Conservation (phyloP, 1,140 invertebrate genomes). For the Campoletis sonorensis region DNA sequence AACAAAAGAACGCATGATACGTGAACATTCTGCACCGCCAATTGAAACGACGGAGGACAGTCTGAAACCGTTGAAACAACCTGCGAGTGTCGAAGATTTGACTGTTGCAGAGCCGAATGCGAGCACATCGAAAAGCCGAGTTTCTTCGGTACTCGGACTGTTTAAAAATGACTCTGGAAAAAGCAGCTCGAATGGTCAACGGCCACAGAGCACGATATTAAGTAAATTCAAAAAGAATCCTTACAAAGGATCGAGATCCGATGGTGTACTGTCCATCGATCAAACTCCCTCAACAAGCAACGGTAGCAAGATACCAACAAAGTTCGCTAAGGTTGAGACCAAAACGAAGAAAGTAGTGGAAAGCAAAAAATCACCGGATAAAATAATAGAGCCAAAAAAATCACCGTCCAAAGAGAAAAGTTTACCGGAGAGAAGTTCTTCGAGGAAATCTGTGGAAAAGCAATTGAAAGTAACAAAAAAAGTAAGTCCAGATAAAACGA, state of each 20-base stretch:
- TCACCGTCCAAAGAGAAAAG: constrained; percentile 56
- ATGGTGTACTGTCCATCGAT: constrained; percentile 52
- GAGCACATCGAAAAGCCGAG: constrained; percentile 76
- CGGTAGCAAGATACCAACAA: constrained; percentile 71
- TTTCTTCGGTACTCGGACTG: constrained; percentile 83
- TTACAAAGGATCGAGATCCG: constrained; percentile 64
- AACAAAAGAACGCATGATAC: constrained; percentile 55
- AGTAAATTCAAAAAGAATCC: constrained; percentile 67
- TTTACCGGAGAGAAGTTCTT: constrained; percentile 53
- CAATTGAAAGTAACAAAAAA: constrained; percentile 62
- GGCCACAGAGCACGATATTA: constrained; percentile 57
- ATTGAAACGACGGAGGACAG: constrained; percentile 77
- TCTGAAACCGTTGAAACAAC: constrained; percentile 73
- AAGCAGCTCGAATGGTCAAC: constrained; percentile 39
- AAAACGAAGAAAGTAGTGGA: constrained; percentile 57
- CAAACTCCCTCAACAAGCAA: constrained; percentile 45
- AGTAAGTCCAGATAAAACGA: constrained; percentile 62
- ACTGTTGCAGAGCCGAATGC: constrained; percentile 66
- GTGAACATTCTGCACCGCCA: constrained; percentile 81
- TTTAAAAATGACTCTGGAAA: constrained; percentile 81
- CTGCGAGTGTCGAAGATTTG: constrained; percentile 83
- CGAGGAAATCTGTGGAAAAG: constrained; percentile 55
- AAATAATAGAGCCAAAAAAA: constrained; percentile 54
- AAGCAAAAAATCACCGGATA: constrained; percentile 60
- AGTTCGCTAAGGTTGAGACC: constrained; percentile 58